Base-by-base conservation (phyloP, 2,888 invertebrate genomes). In the Actias luna region DNA sequence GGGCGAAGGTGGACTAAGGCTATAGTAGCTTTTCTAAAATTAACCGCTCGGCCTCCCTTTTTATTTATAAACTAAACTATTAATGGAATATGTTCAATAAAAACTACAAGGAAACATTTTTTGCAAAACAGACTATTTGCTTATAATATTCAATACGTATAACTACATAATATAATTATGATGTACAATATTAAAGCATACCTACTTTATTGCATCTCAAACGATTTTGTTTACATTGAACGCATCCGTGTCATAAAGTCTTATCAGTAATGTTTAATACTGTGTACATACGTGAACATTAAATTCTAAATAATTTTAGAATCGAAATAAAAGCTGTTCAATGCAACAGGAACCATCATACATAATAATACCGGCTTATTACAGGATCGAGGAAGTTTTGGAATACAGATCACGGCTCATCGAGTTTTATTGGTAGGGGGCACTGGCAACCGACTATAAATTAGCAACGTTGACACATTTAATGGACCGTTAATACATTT, bases 381-480 rank as follows among this genome's bases (percentile, higher is more conserved):
- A 81, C 79, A 70, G 78, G 79, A 85, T 88, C 88, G 88, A 88
- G 84, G 87, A 85, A 85, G 78, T 87, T 88, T 87, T 85, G 83
- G 87, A 86, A 84, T 82, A 85, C 83, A 84, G 82, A 89, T 84
- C 87, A 91, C 83, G 92, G 88, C 81, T 88, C 92, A 92, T 90
- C 85, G 87, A 90, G 72, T 88, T 88, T 88, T 87, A 88, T 89
- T 87, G 76, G 81, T 75, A 80, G 79, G 87, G 87, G 83, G 73
- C 76, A 75, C 69, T 67, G 77, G 77, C 77, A 77, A 69, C 69
- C 70, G 67, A 70, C 77, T 70, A 84, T 91, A 89, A 91, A 92
- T 91, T 80, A 76, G 75, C 71, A 67, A 74, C 77, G 84, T 86
- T 90, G 91, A 92, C 88, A 80, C 76, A 82, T 84, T 87, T 80